Conservation (phyloP, 2,113 vertebrate genomes). For the Gobius niger region DNA sequence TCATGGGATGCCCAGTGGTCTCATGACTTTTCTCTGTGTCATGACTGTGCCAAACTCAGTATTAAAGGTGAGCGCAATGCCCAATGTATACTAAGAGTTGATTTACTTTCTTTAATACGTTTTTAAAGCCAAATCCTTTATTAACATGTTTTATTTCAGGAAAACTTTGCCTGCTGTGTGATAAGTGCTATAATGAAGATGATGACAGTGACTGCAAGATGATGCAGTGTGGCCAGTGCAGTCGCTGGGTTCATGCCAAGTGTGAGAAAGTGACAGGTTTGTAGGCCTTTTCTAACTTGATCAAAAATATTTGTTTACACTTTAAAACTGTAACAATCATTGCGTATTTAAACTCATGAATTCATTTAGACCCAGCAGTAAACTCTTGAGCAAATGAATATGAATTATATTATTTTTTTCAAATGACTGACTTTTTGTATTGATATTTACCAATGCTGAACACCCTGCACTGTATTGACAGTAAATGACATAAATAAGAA, state of each 20-base stretch:
- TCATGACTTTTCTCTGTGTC: slow-evolving; percentile 97
- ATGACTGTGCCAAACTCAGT: slow-evolving; percentile 97
- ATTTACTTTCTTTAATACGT: background rate
- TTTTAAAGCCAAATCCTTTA: background rate
- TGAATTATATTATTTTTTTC: background rate
- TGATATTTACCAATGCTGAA: too few relatives aligned
- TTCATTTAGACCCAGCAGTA: too few relatives aligned
- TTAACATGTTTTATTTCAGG: slow-evolving; percentile 69
- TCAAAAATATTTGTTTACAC: background rate
- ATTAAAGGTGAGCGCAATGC: slow-evolving; percentile 86
- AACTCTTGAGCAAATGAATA: too few relatives aligned
- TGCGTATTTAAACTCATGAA: too few relatives aligned
- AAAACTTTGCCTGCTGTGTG: slow-evolving; percentile 95
- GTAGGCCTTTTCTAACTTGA: slow-evolving; percentile 32
- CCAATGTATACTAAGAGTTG: background rate
- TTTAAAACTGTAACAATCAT: background rate
- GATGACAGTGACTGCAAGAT: slow-evolving; percentile 95
- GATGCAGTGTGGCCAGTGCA: slow-evolving; percentile 94
- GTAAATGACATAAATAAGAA: too few relatives aligned
- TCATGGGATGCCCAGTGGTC: slow-evolving; percentile 99
- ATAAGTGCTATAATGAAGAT: slow-evolving; percentile 92
- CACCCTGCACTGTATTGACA: too few relatives aligned
- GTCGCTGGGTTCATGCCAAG: slow-evolving; percentile 96
- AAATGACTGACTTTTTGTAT: background rate
- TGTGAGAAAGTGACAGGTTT: slow-evolving; percentile 95